Base-by-base conservation (phyloP, 64 coral and sea anemone species). In the Actinia tenebrosa region DNA sequence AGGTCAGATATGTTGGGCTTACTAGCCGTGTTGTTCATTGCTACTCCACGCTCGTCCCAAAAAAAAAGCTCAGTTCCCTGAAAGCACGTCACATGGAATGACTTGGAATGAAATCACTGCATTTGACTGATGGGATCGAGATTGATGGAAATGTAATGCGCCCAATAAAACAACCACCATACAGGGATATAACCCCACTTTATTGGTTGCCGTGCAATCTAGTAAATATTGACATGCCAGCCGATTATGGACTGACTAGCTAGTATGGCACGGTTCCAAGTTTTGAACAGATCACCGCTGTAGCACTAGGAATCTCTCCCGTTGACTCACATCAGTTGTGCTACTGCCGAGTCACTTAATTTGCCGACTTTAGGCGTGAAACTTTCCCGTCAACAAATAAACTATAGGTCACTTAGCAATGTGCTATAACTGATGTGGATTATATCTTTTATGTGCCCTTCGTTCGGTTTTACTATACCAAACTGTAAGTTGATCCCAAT, bases 301-400 rank as follows among this genome's bases (percentile, higher is more conserved):
- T 42, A 1, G 13, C 42, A 42, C 13, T 13, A 75, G 69, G n/a
- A 75, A 20, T 66, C 16, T 66, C 25, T 75, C 69, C 47, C 30
- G 30, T 75, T 75, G 23, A 72, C 26, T 72, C 8, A 66, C 63
- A 64, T n/a, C 62, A n/a, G 56, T n/a, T 66, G 63, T 66, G 63
- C 2, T 50, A 50, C 22, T 75, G 9, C 66, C 22, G 15, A 75
- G 11, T 11, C 23, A 75, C 30, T 37, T 37, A 37, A 37, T 42
- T 75, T 3, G 26, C 69, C 69, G 23, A 75, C 69, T 75, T 66
- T 75, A 75, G 26, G 69, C 69, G 69, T 75, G 10, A 75, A 75
- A 75, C 20, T 30, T 75, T 75, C 69, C 69, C 69, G 27, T 75
- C 69, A 75, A 42, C 69, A 75, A 75, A 42, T 75, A 75, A 75